Conservation (phyloP, 2,797 vertebrate genomes). For the Microctenopoma steveboyesi region DNA sequence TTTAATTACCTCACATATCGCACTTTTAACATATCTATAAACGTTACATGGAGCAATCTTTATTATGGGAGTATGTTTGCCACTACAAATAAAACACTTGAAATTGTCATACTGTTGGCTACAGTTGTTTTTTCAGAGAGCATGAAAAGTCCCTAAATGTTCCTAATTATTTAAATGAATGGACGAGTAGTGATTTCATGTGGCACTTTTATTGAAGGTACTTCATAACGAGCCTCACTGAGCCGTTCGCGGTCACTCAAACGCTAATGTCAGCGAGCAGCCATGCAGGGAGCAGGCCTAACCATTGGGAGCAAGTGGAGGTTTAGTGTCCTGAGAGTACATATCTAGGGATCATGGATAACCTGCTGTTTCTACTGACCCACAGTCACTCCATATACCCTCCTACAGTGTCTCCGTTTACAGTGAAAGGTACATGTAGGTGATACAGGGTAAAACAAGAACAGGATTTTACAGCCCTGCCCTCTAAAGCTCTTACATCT, state of each 20-base stretch:
- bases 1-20: slow-evolving; percentile 58
- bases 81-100: slow-evolving; percentile 46
- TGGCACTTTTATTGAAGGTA: slow-evolving; percentile 2
- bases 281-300: not conserved
- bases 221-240: not conserved
- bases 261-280: not conserved
- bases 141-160: too few species aligned
- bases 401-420: not conserved
- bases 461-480: too few species aligned
- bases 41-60: slow-evolving; percentile 40
- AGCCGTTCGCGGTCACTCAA: not conserved
- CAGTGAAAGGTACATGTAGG: too few species aligned
- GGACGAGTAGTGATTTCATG: not conserved
- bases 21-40: slow-evolving; percentile 45
- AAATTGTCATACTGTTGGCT: slow-evolving; percentile 19
- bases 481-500: too few species aligned
- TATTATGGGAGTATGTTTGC: slow-evolving; percentile 44
- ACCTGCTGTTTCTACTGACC: not conserved
- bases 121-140: slow-evolving; percentile 5
- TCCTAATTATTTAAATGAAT: not conserved
- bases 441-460: too few species aligned
- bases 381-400: not conserved
- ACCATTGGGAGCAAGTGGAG: not conserved
- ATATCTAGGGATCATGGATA: slow-evolving; percentile 2
- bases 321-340: not conserved